Evolutionary conservation across 2,797 vertebrate genomes (phyloP), one percentile per base, ranked within the genome.

Genomic region (Mastacembelus armatus): DNA sequence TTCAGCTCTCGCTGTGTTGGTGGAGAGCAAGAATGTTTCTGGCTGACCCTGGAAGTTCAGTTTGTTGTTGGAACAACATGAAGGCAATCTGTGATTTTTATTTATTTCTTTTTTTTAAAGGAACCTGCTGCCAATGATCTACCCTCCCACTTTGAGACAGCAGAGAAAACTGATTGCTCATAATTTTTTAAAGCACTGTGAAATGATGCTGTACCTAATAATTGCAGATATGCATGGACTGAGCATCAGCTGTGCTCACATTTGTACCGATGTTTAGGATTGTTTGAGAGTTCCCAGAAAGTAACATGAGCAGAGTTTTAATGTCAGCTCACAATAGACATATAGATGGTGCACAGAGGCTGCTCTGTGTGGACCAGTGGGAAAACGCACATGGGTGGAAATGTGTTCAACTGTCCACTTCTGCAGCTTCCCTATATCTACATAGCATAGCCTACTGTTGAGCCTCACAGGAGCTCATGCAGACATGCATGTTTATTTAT

Each of bases 231-330:
- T 40, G 10, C 22, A 3, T 8, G 72, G 57, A 50, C 56, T n/a
- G 9, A 48, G 71, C 59, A 61, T 62, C 51, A 36, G 65, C 43
- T 61, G 75, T 78, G 64, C 45, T 51, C 54, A 11, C 68, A 36
- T 51, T 48, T 40, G 33, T 49, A 43, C 66, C 63, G 51, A 52
- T 56, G 51, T 59, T 60, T 66, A 38, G 48, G 66, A 63, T 60
- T 35, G 64, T 84, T 32, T 36, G 59, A 77, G 57, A 59, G 60
- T 63, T 84, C 71, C 68, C 61, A 66, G 63, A 40, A 68, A 55
- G 67, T 59, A 80, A 74, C 84, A 76, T 66, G 79, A 79, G 61
- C 50, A 11, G 74, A 47, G 70, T 89, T 76, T 84, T 69, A 85
- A 80, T 81, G 75, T 43, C 58, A 22, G 72, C n/a, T n/a, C 43